Evolutionary conservation across 2,113 vertebrate species (phyloP).

Genomic region (Dasyornis broadbenti): DNA sequence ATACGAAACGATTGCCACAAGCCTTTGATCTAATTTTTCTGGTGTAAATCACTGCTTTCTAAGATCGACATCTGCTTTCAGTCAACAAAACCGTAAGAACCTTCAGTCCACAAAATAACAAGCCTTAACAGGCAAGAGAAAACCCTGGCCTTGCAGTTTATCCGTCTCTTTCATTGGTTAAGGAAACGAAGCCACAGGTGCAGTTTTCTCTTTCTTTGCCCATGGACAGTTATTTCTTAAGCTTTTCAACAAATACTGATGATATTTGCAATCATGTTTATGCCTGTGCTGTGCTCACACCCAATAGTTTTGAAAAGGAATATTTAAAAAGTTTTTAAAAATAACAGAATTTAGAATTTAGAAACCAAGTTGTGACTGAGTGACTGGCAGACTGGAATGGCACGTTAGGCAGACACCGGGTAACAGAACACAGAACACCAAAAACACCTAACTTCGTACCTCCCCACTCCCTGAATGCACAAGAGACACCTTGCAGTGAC

Average conservation of each 20-base stretch:
- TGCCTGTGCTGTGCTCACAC: neutral
- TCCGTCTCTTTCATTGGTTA: neutral
- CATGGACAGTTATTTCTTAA: neutral
- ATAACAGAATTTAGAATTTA: neutral
- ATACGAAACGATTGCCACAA: neutral
- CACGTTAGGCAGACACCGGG: neutral
- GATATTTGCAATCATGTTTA: neutral
- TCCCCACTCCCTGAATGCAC: neutral
- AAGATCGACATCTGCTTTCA: neutral
- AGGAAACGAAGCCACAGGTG: neutral
- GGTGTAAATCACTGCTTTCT: neutral
- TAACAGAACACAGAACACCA: neutral
- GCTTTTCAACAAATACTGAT: neutral
- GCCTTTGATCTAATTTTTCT: neutral
- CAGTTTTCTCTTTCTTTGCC: neutral
- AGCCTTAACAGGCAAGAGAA: neutral
- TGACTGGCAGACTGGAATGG: neutral
- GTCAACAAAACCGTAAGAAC: neutral
- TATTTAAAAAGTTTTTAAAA: too few species aligned
- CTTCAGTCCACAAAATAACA: neutral
- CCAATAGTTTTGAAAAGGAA: neutral
- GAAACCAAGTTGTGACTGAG: too few species aligned
- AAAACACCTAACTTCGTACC: neutral
- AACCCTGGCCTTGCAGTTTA: neutral
- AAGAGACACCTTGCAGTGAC: neutral